These are phyloP conservation scores for Dendropsophus ebraccatus DNA, from an alignment of 2,113 vertebrate genomes.

Conservation along the genomic window DNA sequence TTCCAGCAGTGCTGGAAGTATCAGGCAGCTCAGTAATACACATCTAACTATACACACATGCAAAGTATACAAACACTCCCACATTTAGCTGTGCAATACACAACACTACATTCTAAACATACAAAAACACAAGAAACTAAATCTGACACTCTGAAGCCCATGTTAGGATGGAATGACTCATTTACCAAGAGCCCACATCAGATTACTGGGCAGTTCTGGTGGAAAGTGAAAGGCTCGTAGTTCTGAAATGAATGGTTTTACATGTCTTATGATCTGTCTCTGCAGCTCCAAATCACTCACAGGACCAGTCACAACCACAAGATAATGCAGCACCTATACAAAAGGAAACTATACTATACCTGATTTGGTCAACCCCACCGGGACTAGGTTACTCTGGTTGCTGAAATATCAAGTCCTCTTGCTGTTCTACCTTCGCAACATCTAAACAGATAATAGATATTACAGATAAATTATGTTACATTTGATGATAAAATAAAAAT, in stretches of 20 bases:
- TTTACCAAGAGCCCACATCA: slow-evolving; percentile 62
- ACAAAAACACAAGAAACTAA: not conserved
- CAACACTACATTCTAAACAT: not conserved
- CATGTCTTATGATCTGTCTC: not conserved
- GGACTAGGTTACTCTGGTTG: not conserved
- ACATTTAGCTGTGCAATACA: not conserved
- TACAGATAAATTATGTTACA: not conserved
- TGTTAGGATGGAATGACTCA: slow-evolving; percentile 64
- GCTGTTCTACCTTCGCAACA: not conserved
- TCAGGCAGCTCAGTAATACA: not conserved
- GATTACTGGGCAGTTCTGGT: slow-evolving; percentile 61
- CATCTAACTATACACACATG: not conserved
- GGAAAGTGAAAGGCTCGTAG: slow-evolving; percentile 9
- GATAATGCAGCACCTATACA: not conserved
- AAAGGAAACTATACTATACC: not conserved
- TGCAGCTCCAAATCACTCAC: not conserved
- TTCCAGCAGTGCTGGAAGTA: not conserved
- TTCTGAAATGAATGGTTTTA: not conserved
- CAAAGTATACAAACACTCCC: not conserved
- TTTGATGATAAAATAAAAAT: not conserved
- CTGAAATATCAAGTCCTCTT: not conserved
- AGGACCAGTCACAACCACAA: not conserved
- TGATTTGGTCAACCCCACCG: not conserved
- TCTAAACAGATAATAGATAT: not conserved
- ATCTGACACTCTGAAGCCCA: not conserved